Conservation (phyloP, 2,888 invertebrate genomes). For the Dasysyrphus tricinctus region DNA sequence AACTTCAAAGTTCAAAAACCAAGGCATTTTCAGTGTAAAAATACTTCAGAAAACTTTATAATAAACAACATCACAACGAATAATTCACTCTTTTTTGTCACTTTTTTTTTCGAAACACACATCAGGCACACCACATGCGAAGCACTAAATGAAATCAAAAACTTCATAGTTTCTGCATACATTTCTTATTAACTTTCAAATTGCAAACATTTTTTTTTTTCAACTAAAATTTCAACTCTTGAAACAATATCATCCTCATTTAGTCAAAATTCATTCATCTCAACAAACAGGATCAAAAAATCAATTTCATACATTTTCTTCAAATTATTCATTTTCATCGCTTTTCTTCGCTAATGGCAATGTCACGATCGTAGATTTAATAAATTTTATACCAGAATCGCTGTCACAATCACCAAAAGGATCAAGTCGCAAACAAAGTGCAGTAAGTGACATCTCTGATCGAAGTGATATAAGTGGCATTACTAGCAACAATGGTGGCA, state of each 20-base stretch:
- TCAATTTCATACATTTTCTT: conserved; percentile 16
- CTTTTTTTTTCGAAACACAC: not conserved
- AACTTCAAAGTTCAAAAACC: not conserved
- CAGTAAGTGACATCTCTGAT: conserved; percentile 64
- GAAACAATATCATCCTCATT: not conserved
- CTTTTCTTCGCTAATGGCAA: conserved; percentile 49
- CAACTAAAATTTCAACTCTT: conserved; percentile 18
- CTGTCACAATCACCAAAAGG: conserved; percentile 66
- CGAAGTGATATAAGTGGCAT: conserved; percentile 56
- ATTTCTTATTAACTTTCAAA: not conserved
- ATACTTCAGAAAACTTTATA: not conserved
- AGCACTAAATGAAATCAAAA: conserved; percentile 42
- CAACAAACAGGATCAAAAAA: not conserved
- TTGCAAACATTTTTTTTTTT: not conserved
- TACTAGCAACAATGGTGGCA: conserved; percentile 56
- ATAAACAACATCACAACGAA: not conserved
- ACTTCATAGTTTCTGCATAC: not conserved
- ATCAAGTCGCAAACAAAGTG: conserved; percentile 62
- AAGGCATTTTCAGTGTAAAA: not conserved
- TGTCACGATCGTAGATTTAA: conserved; percentile 52
- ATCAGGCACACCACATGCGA: conserved; percentile 42
- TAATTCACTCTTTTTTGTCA: not conserved
- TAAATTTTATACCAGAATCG: conserved; percentile 55
- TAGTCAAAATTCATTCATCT: conserved; percentile 1
- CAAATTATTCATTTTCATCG: conserved; percentile 40